These are phyloP conservation scores for Cossypha caffra DNA, from an alignment of 2,797 vertebrate genomes.

Conservation along the genomic window DNA sequence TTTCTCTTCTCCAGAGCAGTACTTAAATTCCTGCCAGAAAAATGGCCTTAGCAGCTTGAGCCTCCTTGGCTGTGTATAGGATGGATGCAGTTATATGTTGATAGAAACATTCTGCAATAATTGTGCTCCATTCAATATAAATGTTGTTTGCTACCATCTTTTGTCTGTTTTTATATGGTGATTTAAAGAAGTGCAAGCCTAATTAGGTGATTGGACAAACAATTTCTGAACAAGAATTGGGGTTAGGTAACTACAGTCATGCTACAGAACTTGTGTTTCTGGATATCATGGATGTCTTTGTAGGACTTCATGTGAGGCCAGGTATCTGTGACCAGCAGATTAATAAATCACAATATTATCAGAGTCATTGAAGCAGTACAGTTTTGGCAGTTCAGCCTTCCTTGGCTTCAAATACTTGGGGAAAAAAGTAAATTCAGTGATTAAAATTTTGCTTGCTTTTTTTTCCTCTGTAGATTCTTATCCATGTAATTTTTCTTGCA, in stretches of 20 bases:
- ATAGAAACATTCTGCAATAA: background rate
- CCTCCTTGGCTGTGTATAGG: background rate
- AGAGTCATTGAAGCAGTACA: background rate
- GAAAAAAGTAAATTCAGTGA: background rate
- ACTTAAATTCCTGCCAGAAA: background rate
- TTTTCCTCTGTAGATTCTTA: background rate
- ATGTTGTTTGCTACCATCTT: background rate
- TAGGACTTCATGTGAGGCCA: background rate
- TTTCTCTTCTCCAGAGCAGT: background rate
- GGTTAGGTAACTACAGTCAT: background rate
- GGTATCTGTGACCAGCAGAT: background rate
- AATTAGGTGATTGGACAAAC: background rate
- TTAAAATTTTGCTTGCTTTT: background rate
- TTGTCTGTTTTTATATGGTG: background rate
- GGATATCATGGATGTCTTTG: background rate
- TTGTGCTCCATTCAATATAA: background rate
- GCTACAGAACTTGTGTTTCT: background rate
- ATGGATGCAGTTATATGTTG: background rate
- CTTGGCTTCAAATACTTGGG: background rate
- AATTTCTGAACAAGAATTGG: background rate
- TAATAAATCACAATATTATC: background rate
- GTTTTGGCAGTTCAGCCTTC: background rate
- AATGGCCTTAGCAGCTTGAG: background rate
- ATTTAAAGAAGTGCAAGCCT: background rate
- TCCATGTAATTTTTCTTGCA: background rate